Percentiles rank a stretch among this genome's conserved stretches.
phyloP scores from a whole-genome alignment of 2,888 invertebrate genomes.

The Leptarthrus brevirostris region DNA sequence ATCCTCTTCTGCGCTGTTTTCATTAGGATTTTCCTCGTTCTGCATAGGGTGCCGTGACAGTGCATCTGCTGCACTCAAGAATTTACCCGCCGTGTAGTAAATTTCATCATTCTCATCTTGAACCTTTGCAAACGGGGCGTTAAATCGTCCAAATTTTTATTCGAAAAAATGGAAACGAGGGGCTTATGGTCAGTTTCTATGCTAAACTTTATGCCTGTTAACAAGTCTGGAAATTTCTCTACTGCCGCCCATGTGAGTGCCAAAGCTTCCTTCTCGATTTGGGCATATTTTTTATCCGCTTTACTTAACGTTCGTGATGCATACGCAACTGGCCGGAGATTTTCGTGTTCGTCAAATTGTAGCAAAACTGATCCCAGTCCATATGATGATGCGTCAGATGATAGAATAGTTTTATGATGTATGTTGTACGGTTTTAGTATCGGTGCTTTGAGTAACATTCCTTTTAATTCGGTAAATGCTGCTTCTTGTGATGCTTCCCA shows the following conservation, averaged over 20 bases:
- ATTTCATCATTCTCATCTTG: not conserved
- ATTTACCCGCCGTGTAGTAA: not conserved
- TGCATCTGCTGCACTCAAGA: not conserved
- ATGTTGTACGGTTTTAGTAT: no score
- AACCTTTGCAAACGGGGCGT: not conserved
- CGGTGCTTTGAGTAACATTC: slow-evolving; percentile 14
- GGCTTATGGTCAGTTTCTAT: slow-evolving; percentile 55
- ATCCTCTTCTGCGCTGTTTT: not conserved
- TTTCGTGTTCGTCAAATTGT: slow-evolving; percentile 47
- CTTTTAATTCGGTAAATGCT: slow-evolving; percentile 29
- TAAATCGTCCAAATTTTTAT: not conserved
- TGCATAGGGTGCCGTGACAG: not conserved
- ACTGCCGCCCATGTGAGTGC: slow-evolving; percentile 54
- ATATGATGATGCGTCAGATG: no score
- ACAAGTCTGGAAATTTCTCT: slow-evolving; percentile 54
- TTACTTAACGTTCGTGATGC: slow-evolving; percentile 53
- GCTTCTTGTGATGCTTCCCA: no score
- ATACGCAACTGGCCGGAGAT: slow-evolving; percentile 47
- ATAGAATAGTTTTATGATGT: no score
- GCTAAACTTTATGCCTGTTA: slow-evolving; percentile 53
- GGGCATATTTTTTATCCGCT: slow-evolving; percentile 52
- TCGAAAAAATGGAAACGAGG: not conserved
- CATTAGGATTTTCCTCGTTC: not conserved
- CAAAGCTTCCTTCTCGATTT: slow-evolving; percentile 55
- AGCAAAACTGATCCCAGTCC: slow-evolving; percentile 48